phyloP scores from a whole-genome alignment of 2,113 vertebrate genomes.

The Rhinichthys klamathensis region DNA sequence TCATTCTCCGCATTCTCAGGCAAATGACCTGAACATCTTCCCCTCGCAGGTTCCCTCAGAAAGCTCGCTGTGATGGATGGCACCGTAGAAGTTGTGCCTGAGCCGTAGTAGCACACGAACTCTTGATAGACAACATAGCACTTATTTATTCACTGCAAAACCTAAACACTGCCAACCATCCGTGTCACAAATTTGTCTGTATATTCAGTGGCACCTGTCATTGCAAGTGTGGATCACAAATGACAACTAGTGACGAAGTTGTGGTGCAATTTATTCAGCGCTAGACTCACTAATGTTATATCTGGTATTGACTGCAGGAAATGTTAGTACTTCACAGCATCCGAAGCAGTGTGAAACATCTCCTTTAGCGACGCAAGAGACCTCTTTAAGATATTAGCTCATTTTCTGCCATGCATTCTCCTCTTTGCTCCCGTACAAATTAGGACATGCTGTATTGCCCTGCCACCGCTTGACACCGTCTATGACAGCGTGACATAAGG shows the following conservation, averaged over 20 bases:
- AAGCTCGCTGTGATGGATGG: slow-evolving; percentile 1
- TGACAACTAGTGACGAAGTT: neutral
- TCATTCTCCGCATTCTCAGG: slow-evolving; percentile 64
- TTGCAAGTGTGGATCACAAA: neutral
- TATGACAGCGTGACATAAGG: slow-evolving; percentile 46
- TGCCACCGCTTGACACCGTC: slow-evolving; percentile 33
- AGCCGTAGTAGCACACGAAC: neutral
- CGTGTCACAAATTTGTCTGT: neutral
- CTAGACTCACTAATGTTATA: neutral
- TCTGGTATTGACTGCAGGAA: neutral
- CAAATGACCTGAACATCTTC: slow-evolving; percentile 70
- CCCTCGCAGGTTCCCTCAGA: neutral
- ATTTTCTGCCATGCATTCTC: neutral
- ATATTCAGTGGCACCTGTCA: slow-evolving; percentile 15
- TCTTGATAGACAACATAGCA: neutral
- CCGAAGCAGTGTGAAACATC: neutral
- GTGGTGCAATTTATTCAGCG: neutral
- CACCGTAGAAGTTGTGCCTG: neutral
- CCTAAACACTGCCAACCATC: neutral
- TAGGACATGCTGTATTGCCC: slow-evolving; percentile 49
- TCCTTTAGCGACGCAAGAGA: neutral
- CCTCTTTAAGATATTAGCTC: neutral
- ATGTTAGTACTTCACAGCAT: neutral
- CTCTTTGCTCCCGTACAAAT: slow-evolving; percentile 49
- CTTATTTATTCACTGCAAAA: neutral